Percentiles rank a stretch among this genome's conserved stretches.
Evolutionary conservation across 2,797 vertebrate species (phyloP).

Genomic region (Phrynocephalus guinanensis): DNA sequence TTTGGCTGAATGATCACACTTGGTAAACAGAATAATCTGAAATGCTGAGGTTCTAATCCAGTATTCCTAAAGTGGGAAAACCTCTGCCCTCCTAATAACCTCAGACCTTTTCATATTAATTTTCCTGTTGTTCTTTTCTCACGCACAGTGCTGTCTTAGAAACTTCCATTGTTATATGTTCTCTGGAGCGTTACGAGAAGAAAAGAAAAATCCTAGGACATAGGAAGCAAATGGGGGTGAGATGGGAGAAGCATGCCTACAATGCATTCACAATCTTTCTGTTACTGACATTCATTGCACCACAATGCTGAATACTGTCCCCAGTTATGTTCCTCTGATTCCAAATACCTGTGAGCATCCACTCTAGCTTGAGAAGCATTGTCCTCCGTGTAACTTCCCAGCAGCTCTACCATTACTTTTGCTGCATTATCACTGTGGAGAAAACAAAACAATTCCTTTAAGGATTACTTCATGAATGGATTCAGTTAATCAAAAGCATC

Average conservation of each 20-base stretch:
- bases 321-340: background rate
- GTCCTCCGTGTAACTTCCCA: constrained; percentile 99
- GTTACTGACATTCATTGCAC: background rate
- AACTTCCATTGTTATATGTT: background rate
- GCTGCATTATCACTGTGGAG: constrained; percentile 89
- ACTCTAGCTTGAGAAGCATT: constrained; percentile 97
- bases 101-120: background rate
- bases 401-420: constrained; percentile 97
- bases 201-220: background rate
- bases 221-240: background rate
- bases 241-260: background rate
- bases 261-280: background rate
- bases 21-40: background rate
- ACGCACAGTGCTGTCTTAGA: background rate
- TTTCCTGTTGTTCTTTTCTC: background rate
- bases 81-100: background rate
- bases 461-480: constrained; percentile 50
- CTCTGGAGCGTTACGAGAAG: background rate
- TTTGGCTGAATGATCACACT: background rate
- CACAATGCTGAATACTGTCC: background rate
- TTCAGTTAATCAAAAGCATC: constrained; percentile 61
- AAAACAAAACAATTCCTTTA: constrained; percentile 42
- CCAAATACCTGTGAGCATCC: constrained; percentile 93
- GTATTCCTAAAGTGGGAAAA: background rate
- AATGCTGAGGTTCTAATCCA: background rate